A percentile compares a stretch with the other conserved stretches of the same genome.
These are phyloP conservation scores for Leptopilina syphax DNA, from an alignment of 2,888 invertebrate species.

Conservation along the genomic window DNA sequence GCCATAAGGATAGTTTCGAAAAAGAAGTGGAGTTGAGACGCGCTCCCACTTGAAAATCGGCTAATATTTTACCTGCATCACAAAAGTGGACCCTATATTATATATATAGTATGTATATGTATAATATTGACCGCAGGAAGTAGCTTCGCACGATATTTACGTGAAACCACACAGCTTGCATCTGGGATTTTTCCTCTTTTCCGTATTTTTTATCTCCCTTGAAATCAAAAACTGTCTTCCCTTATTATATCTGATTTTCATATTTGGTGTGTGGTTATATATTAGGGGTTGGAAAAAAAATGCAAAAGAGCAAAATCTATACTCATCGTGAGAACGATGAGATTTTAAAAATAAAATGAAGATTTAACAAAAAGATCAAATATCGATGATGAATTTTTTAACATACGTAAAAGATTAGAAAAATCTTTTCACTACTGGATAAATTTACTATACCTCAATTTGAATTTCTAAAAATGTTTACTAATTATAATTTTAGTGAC, in stretches of 20 bases:
- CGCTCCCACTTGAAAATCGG: constrained; percentile 51
- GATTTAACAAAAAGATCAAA: neutral
- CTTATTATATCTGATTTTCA: constrained; percentile 23
- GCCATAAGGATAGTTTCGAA: constrained; percentile 38
- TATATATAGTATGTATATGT: constrained; percentile 26
- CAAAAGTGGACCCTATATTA: constrained; percentile 37
- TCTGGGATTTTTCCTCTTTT: constrained; percentile 11
- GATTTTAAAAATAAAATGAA: constrained; percentile 7
- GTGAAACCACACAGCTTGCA: constrained; percentile 24
- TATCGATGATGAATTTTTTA: neutral
- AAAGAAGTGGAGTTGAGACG: constrained; percentile 43
- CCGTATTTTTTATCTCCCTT: constrained; percentile 24
- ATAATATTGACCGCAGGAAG: constrained; percentile 46
- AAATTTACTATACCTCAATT: neutral
- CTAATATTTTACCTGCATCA: constrained; percentile 55
- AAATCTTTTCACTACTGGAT: no score
- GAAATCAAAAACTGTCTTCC: constrained; percentile 30
- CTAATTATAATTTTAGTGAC: no score
- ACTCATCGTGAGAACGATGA: constrained; percentile 18
- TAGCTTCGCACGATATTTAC: constrained; percentile 46
- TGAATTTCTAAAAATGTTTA: no score
- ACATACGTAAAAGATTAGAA: neutral
- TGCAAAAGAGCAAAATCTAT: constrained; percentile 14
- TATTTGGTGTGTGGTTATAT: neutral
- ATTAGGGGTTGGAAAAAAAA: neutral